phyloP scores from a whole-genome alignment of 1,140 invertebrate genomes.

The Drosophila paulistorum region DNA sequence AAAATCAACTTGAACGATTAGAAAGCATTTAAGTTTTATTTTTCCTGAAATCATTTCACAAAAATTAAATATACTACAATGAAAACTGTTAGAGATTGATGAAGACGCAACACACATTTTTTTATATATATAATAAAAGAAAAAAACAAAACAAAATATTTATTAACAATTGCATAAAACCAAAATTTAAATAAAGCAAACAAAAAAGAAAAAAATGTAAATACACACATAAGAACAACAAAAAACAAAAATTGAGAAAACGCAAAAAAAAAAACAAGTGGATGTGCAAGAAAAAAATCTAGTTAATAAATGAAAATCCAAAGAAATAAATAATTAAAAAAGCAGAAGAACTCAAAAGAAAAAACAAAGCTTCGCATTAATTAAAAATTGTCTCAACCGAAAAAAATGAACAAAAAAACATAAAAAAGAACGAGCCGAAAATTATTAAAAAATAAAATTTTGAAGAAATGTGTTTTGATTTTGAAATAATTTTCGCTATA shows the following conservation, averaged over 20 bases:
- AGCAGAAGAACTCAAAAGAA: constrained; percentile 38
- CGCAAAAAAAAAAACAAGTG: constrained; percentile 19
- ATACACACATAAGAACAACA: constrained; percentile 47
- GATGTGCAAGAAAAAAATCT: constrained; percentile 25
- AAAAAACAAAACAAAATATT: constrained; percentile 45
- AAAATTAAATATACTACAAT: background rate
- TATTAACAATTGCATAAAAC: constrained; percentile 50
- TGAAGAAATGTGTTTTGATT: constrained; percentile 23
- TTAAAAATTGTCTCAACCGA: constrained; percentile 73
- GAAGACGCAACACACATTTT: constrained; percentile 24
- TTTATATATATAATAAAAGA: constrained; percentile 33
- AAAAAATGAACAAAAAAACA: constrained; percentile 37
- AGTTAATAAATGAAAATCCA: constrained; percentile 49
- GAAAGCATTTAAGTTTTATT: constrained; percentile 46
- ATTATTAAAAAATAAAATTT: constrained; percentile 48
- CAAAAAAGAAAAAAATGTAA: constrained; percentile 56
- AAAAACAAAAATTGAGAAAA: constrained; percentile 18
- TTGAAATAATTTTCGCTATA: background rate
- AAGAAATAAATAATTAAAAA: constrained; percentile 29
- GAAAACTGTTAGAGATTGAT: background rate
- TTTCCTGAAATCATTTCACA: constrained; percentile 51
- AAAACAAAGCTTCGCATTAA: constrained; percentile 75
- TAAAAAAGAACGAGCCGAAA: constrained; percentile 8
- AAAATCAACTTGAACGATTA: constrained; percentile 18
- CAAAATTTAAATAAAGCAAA: constrained; percentile 16